Percentiles rank a stretch among this genome's conserved stretches.
Conservation (phyloP, 2,797 vertebrate genomes). For the Hozukius guyotensis region DNA sequence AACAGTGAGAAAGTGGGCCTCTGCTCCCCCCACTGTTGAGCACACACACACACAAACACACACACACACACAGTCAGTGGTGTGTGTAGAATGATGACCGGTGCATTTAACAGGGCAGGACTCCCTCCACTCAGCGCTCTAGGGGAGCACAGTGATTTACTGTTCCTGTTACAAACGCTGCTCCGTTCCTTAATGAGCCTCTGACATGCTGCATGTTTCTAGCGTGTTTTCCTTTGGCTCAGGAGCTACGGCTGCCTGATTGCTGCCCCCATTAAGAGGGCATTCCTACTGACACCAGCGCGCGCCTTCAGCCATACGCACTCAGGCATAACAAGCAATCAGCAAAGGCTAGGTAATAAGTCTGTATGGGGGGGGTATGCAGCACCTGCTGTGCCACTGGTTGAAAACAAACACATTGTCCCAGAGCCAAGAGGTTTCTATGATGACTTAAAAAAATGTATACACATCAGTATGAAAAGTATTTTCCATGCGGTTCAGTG, state of each 20-base stretch:
- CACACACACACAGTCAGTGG: slow-evolving; percentile 9
- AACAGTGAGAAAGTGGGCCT: not conserved
- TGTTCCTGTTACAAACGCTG: slow-evolving; percentile 79
- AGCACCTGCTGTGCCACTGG: slow-evolving; percentile 55
- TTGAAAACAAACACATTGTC: slow-evolving; percentile 26
- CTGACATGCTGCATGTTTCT: slow-evolving; percentile 78
- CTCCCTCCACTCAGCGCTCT: slow-evolving; percentile 62
- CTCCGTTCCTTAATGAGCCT: slow-evolving; percentile 78
- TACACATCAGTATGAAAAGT: not conserved
- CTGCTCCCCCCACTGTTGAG: not conserved
- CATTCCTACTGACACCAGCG: slow-evolving; percentile 67
- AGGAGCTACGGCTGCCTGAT: slow-evolving; percentile 71
- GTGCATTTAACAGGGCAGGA: slow-evolving; percentile 55
- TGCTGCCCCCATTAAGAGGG: slow-evolving; percentile 74
- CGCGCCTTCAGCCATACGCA: slow-evolving; percentile 65
- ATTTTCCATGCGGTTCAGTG: not conserved
- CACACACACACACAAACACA: not conserved
- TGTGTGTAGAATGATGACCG: slow-evolving; percentile 41
- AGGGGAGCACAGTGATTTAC: slow-evolving; percentile 82
- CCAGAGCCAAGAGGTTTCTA: not conserved
- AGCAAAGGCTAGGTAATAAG: slow-evolving; percentile 37
- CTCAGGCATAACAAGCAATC: slow-evolving; percentile 71
- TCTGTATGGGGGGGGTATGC: not conserved
- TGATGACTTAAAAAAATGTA: not conserved
- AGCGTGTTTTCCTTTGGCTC: slow-evolving; percentile 77